Conservation (phyloP, 1,140 invertebrate genomes). For the Pseudoatta argentina region DNA sequence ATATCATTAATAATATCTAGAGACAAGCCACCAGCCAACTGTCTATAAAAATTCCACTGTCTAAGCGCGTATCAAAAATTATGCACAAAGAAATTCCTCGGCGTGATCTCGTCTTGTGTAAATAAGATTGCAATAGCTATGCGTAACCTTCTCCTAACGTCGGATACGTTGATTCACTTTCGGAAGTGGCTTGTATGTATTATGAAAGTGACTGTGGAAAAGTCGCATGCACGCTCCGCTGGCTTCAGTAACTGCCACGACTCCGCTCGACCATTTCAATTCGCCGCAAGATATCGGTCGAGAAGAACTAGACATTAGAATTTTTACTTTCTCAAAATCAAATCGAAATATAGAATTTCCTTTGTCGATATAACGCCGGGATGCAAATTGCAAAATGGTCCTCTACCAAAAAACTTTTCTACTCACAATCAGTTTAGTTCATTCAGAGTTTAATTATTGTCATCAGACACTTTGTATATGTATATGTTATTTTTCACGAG, state of each 20-base stretch:
- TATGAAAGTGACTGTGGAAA: constrained; percentile 76
- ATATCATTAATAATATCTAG: constrained; percentile 3
- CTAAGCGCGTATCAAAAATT: constrained; percentile 11
- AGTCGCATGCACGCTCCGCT: constrained; percentile 74
- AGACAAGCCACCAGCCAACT: background rate
- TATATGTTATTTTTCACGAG: background rate
- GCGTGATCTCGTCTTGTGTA: constrained; percentile 26
- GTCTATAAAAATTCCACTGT: constrained; percentile 3
- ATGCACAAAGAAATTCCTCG: constrained; percentile 45
- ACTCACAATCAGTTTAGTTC: no score
- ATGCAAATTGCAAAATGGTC: no score
- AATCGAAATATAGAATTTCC: constrained; percentile 30
- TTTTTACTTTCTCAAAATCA: constrained; percentile 44
- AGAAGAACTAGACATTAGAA: constrained; percentile 40
- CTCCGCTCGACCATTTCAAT: constrained; percentile 70
- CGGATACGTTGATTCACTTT: constrained; percentile 75
- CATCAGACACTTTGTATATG: background rate
- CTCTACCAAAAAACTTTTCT: no score
- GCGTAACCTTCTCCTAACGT: constrained; percentile 69
- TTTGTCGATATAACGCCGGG: background rate
- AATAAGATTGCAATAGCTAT: constrained; percentile 51
- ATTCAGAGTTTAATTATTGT: no score
- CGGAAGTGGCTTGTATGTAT: constrained; percentile 72
- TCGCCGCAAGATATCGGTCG: constrained; percentile 70
- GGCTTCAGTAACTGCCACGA: constrained; percentile 63